A percentile compares a stretch with the other conserved stretches of the same genome.
These are phyloP conservation scores for Fulica atra DNA, from an alignment of 2,113 vertebrate species.

Conservation along the genomic window DNA sequence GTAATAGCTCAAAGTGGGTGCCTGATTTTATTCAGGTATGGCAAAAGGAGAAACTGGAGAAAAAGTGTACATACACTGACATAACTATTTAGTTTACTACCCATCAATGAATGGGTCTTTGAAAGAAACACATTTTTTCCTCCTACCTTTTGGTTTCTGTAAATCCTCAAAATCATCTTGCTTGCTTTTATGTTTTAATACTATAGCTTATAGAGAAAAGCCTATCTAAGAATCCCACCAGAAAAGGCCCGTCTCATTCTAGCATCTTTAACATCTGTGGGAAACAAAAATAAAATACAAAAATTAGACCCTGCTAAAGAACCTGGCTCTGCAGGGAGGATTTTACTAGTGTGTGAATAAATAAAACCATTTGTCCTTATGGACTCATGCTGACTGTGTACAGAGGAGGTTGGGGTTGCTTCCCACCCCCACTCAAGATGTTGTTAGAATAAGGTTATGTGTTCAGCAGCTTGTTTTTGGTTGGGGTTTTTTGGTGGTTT, in stretches of 20 bases:
- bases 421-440: not conserved
- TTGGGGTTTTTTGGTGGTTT: no score
- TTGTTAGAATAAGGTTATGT: not conserved
- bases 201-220: not conserved
- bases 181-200: not conserved
- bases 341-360: constrained; percentile 51
- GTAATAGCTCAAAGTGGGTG: not conserved
- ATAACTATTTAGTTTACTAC: not conserved
- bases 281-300: constrained; percentile 41
- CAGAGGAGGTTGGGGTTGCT: not conserved
- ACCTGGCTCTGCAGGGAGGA: not conserved
- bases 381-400: not conserved
- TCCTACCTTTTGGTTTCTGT: not conserved
- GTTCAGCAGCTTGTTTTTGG: not conserved
- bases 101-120: not conserved
- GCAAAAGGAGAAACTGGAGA: not conserved
- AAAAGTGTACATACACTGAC: not conserved
- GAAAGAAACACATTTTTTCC: not conserved
- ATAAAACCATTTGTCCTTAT: constrained; percentile 46
- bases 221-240: not conserved
- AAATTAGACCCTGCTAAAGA: constrained; percentile 9
- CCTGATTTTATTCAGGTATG: not conserved
- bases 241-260: not conserved
- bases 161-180: not conserved
- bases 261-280: constrained; percentile 7